phyloP scores from a whole-genome alignment of 1,140 invertebrate species.

The Laupala kohalensis region DNA sequence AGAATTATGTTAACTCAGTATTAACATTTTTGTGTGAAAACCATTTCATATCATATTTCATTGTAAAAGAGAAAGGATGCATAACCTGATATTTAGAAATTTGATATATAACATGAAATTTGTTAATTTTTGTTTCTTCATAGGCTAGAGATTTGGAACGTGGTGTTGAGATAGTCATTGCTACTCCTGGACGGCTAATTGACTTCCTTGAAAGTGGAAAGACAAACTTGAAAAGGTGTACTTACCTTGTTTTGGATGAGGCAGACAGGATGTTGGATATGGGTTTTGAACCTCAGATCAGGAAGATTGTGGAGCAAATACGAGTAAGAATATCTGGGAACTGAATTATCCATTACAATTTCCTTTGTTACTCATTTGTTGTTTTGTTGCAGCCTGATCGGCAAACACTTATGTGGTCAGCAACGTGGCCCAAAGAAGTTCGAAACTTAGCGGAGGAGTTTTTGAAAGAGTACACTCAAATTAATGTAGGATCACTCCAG shows the following conservation, averaged over 20 bases:
- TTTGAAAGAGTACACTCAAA: conserved; percentile 44
- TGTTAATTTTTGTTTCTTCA: neutral
- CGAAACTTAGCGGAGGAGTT: conserved; percentile 49
- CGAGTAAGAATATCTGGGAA: conserved; percentile 34
- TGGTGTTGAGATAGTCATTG: conserved; percentile 70
- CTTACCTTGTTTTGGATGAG: conserved; percentile 87
- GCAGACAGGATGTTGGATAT: conserved; percentile 94
- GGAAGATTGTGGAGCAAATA: conserved; percentile 85
- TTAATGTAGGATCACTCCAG: conserved; percentile 50
- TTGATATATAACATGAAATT: too few species aligned
- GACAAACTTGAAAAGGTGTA: conserved; percentile 74
- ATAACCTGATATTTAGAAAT: neutral
- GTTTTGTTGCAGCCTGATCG: conserved; percentile 43
- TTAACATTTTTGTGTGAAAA: neutral
- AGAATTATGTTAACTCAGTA: too few species aligned
- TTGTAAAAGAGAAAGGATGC: neutral
- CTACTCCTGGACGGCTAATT: conserved; percentile 79
- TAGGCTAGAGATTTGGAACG: conserved; percentile 55
- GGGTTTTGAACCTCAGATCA: conserved; percentile 93
- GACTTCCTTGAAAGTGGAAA: conserved; percentile 77
- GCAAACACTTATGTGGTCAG: conserved; percentile 94
- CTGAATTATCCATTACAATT: neutral
- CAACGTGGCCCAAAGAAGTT: conserved; percentile 97
- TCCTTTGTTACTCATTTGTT: neutral
- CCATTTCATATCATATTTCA: neutral